Base-by-base conservation (phyloP, 2,113 vertebrate species). In the Amphiprion ocellaris region DNA sequence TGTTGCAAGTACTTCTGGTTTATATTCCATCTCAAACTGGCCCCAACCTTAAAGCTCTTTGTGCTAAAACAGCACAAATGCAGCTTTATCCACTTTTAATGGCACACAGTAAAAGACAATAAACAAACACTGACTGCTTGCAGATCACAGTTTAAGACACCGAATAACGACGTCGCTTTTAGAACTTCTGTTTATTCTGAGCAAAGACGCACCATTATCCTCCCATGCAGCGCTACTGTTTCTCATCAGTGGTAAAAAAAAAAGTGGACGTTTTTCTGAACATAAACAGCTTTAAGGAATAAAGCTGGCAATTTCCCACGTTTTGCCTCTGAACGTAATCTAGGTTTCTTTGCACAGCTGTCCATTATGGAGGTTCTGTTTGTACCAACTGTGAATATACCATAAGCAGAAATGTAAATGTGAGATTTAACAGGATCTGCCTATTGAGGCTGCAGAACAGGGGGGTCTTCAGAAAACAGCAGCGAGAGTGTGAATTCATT, bases 151-250 rank as follows among this genome's bases (percentile, higher is more conserved):
- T 67, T 72, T 61, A 47, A 54, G 15, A 30, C 24, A 46, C 21
- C 26, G 24, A 2, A 44, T 44, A 44, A 44, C 3, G 41, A 15
- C 12, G 14, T 15, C 4, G 41, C 14, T 44, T 44, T 44, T 44
- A 44, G 15, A 44, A 44, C 14, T 44, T 12, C 12, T 2, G 11
- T 44, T 44, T 12, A 15, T 44, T 44, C 10, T 50, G 2, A 53
- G 59, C 21, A 28, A 60, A 55, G 69, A 77, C 37, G 6, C 17
- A 46, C 44, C 15, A 49, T 55, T 46, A 54, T 30, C 24, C 52
- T 53, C 37, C 26, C 24, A 28, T 17, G 23, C 33, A 62, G 33
- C 33, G 21, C 1, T 8, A 28, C 14, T 19, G 56, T 21, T 60
- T 62, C 49, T 46, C 24, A 24, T 9, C 2, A 30, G 19, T 33